Base-by-base conservation (phyloP, 2,797 vertebrate species). In the Sebastes iracundus region DNA sequence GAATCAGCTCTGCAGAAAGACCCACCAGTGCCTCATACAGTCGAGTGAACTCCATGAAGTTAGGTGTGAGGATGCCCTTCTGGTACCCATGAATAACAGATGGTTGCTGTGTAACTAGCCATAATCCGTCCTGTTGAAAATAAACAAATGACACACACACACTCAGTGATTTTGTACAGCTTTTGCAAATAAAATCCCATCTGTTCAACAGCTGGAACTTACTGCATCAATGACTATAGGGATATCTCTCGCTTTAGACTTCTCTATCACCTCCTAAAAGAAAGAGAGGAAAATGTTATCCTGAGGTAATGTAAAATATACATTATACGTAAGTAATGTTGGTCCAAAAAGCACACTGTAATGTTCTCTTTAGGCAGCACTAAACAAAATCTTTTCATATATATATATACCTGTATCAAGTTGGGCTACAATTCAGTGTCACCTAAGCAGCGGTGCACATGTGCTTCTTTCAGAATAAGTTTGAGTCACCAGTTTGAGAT, bases 211-310 rank as follows among this genome's bases (percentile, higher is more conserved):
- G 33, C 63, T 76, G 49, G 28, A 72, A 87, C 98, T 98, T 94
- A 99, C 99, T 55, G 99, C 99, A 73, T 99, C 99, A 33, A 99
- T 97, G 82, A 99, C 86, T 16, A 99, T 88, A 1, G 98, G 98
- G 87, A 99, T 96, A 76, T 96, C 97, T 95, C 96, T 97, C 38
- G 95, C 80, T 95, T 97, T 98, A 0, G 97, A 95, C 65, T 95
- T 97, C 87, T 98, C 97, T 85, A 99, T 97, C 82, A 99, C 97
- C 84, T 96, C 97, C 99, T 99, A 78, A 14, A 83, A 92, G 78
- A 70, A 80, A 87, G 84, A 82, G 82, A 7, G 68, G 52, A 77
- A 55, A 6, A 27, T 10, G 12, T 76, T 2, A 84, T 49, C 4
- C 6, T 14, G 5, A 65, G 25, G 49, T 18, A 23, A 59, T 8